Base-by-base conservation (phyloP, 2,113 vertebrate genomes). In the Plotosus lineatus region DNA sequence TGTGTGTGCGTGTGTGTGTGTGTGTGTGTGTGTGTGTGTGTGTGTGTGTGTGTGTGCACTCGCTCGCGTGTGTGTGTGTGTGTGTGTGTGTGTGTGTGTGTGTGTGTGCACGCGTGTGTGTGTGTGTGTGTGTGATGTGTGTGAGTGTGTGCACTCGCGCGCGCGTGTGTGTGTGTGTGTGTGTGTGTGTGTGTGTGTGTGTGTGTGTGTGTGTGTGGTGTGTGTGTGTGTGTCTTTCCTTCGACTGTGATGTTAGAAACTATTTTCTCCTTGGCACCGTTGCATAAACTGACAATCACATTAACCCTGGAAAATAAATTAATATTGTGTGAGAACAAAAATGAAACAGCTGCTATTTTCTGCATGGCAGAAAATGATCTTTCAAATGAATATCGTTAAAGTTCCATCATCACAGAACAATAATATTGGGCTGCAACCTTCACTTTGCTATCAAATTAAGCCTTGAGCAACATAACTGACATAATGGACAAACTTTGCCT, bases 281-380 rank as follows among this genome's bases (percentile, higher is more conserved):
- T 79, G n/a, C 42, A 63, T 21, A n/a, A 63, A 31, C 50, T 69
- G 50, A 36, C 77, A 79, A 42, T 79, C 48, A 79, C n/a, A 42
- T 55, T 79, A 69, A 28, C 50, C 50, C n/a, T 31, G 36, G n/a
- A 38, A 71, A 79, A 63, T 36, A 51, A 79, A 40, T 55, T 11
- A 53, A 53, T 55, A 69, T 40, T 69, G 56, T 56, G 12, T n/a
- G 60, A 33, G 46, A 51, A 36, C 33, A 55, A 65, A 78, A 68
- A 79, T 55, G 17, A 79, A 66, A 66, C 19, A 38, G 36, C 65
- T 79, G 50, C 21, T 44, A 55, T 71, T 56, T 60, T 79, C 51
- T 21, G 28, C 28, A 48, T 17, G 21, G n/a, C 40, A 71, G 21
- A 60, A 80, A 60, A 40, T 44, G 5, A 17, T 23, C 10, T 26